A percentile compares a stretch with the other conserved stretches of the same genome.
phyloP scores from a whole-genome alignment of 2,797 vertebrate species.

The Gila robusta region DNA sequence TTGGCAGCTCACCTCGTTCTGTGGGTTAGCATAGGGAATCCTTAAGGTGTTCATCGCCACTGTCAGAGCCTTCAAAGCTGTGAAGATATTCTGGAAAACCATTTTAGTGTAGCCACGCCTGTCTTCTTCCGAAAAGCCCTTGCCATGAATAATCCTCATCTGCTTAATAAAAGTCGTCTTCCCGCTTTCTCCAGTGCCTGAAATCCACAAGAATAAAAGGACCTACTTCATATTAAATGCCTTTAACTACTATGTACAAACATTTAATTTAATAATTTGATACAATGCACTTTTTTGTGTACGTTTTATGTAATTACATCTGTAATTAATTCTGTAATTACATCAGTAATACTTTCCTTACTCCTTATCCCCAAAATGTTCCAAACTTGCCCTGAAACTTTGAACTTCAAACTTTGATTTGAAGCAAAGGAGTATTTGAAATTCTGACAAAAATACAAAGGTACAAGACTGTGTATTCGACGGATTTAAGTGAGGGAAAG shows the following conservation, averaged over 20 bases:
- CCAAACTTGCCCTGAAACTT: no score
- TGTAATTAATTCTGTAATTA: neutral
- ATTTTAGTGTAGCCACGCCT: slow-evolving; percentile 77
- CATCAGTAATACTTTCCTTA: neutral
- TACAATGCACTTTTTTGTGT: neutral
- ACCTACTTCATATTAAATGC: neutral
- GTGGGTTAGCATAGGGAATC: slow-evolving; percentile 77
- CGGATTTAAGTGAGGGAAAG: neutral
- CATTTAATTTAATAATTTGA: neutral
- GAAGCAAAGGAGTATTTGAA: neutral
- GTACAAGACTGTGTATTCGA: neutral
- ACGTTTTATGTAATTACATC: neutral
- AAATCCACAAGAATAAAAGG: neutral
- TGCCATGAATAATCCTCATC: slow-evolving; percentile 85
- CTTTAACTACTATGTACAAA: neutral
- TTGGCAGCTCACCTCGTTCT: slow-evolving; percentile 75
- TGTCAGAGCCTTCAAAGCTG: slow-evolving; percentile 78
- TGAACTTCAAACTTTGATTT: neutral
- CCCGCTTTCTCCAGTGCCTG: slow-evolving; percentile 84
- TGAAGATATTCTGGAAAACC: slow-evolving; percentile 84
- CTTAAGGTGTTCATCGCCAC: slow-evolving; percentile 76
- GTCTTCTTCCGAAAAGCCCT: slow-evolving; percentile 82
- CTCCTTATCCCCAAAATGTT: neutral
- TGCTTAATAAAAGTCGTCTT: slow-evolving; percentile 86
- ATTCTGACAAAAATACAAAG: neutral